Conservation (phyloP, 2,797 vertebrate species). For the Psittacula derbiana region DNA sequence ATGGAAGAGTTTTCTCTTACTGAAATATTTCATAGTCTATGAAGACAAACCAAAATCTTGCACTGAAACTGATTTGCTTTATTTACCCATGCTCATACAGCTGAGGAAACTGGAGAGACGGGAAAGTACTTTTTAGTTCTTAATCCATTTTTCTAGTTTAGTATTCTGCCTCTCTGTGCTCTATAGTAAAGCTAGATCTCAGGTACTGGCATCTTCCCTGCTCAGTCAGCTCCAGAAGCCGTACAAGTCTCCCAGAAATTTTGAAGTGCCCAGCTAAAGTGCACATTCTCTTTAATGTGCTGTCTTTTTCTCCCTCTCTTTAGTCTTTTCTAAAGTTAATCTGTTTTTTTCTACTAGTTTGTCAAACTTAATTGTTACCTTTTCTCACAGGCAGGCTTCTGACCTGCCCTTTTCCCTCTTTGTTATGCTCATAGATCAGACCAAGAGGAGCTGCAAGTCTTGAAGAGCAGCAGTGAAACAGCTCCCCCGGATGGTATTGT, state of each 20-base stretch:
- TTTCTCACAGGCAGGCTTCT: not conserved
- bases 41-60: not conserved
- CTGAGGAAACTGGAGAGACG: not conserved
- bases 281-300: not conserved
- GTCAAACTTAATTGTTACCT: not conserved
- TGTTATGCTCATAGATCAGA: not conserved
- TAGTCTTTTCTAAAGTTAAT: not conserved
- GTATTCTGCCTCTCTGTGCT: not conserved
- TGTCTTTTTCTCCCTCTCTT: fast-evolving
- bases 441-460: not conserved
- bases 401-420: not conserved
- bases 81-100: not conserved
- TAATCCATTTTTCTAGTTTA: not conserved
- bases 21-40: not conserved
- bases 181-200: not conserved
- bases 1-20: not conserved
- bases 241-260: not conserved
- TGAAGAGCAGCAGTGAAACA: not conserved
- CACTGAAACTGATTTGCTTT: not conserved
- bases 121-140: not conserved
- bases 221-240: not conserved
- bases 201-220: not conserved
- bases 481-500: not conserved
- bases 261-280: not conserved
- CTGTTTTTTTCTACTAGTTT: not conserved